Conservation (phyloP, 1,140 invertebrate species). For the Vollenhovia emeryi region DNA sequence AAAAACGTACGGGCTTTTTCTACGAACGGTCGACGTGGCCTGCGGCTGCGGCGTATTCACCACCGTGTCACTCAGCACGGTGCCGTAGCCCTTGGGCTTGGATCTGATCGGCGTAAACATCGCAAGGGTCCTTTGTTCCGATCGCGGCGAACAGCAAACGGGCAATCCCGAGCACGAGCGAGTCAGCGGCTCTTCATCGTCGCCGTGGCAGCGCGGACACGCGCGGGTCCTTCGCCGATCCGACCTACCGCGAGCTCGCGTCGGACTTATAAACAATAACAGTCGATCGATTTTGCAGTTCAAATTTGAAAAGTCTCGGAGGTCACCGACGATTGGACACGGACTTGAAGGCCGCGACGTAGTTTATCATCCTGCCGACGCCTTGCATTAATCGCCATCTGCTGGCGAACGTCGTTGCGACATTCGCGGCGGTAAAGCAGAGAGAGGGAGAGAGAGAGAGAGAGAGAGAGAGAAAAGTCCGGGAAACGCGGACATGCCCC, state of each 20-base stretch:
- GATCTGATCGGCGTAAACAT: constrained; percentile 64
- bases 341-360: constrained; percentile 11
- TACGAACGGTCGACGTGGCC: constrained; percentile 79
- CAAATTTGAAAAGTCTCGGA: constrained; percentile 69
- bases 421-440: background rate
- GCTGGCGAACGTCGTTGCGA: background rate
- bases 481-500: too few species aligned
- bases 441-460: too few species aligned
- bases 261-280: constrained; percentile 35
- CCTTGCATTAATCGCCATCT: background rate
- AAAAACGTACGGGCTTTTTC: constrained; percentile 69
- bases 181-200: background rate
- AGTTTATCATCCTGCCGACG: background rate
- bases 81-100: background rate
- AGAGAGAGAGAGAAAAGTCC: too few species aligned
- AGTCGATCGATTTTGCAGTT: constrained; percentile 66
- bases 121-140: background rate
- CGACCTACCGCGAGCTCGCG: background rate
- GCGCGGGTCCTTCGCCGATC: too few species aligned
- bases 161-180: background rate
- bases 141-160: background rate
- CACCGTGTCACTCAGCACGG: constrained; percentile 73
- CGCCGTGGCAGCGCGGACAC: too few species aligned
- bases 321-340: constrained; percentile 49
- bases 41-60: constrained; percentile 77